Base-by-base conservation (phyloP, 2,113 vertebrate genomes). In the Gobiocypris rarus region DNA sequence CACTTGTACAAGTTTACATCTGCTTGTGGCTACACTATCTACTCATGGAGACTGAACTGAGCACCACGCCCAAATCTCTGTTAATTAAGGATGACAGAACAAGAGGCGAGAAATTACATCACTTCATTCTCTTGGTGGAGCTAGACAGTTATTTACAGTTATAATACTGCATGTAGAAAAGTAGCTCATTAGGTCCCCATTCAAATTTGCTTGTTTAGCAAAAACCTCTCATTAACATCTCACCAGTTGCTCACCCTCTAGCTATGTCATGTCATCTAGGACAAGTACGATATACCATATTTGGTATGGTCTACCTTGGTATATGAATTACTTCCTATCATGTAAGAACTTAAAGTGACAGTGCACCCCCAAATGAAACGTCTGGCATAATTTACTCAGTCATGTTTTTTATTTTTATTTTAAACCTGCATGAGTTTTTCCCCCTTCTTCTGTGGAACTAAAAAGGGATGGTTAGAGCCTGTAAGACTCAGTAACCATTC, bases 21-120 rank as follows among this genome's bases (percentile, higher is more conserved):
- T 54, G 63, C 63, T 34, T 67, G 24, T 34, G 24, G 43, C 28
- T 31, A 48, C 24, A 73, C 28, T 63, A 45, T 26, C 17, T 56
- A 75, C 28, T 61, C 50, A 76, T 41, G 26, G 24, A 63, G 81
- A 80, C 7, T 19, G 10, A 58, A 77, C 48, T 3, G 31, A 19
- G 71, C 70, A 83, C 88, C 88, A 89, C 88, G 11, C 86, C 88
- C 88, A 73, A 75, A 83, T 81, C 41, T n/a, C 54, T 75, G 74
- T 81, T 69, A 75, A 9, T 78, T 82, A 38, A 41, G 24, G 69
- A 83, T 71, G 67, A 38, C 34, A 82, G 61, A 59, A 71, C 3
- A 11, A 58, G 19, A 77, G 54, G 24, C 4, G 1, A 24, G n/a
- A 52, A 34, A 74, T 86, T 9, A 83, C 74, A 88, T 84, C 83